Percentiles rank a stretch among this genome's conserved stretches.
phyloP scores from a whole-genome alignment of 1,140 invertebrate species.

The Luehdorfia chinensis region DNA sequence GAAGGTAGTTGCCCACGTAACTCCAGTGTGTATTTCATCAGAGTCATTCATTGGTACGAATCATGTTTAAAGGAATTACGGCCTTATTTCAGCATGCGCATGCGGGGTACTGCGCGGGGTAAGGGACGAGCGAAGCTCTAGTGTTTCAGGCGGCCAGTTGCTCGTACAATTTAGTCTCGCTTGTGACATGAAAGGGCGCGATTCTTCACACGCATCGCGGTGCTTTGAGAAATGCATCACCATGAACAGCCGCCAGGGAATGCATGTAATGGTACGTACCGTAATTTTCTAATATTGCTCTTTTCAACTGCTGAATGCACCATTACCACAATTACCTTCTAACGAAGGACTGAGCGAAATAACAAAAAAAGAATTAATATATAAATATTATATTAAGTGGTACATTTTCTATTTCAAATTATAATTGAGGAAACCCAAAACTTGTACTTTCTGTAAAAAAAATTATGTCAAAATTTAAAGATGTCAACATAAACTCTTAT shows the following conservation, averaged over 20 bases:
- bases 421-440: too few species aligned
- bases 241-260: slow-evolving; percentile 72
- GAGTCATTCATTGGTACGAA: slow-evolving; percentile 45
- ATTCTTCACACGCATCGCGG: slow-evolving; percentile 69
- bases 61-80: slow-evolving; percentile 30
- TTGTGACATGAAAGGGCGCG: slow-evolving; percentile 76
- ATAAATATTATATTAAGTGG: background rate
- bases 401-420: background rate
- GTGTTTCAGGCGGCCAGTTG: slow-evolving; percentile 58
- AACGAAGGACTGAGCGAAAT: background rate
- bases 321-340: too few species aligned
- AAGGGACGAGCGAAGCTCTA: slow-evolving; percentile 41
- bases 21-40: slow-evolving; percentile 23
- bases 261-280: slow-evolving; percentile 69
- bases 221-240: slow-evolving; percentile 76
- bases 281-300: background rate
- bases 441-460: too few species aligned
- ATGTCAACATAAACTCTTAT: too few species aligned
- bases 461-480: too few species aligned
- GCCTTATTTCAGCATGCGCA: slow-evolving; percentile 46
- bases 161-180: slow-evolving; percentile 62
- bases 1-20: slow-evolving; percentile 9
- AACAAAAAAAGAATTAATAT: too few species aligned
- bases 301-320: background rate
- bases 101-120: slow-evolving; percentile 37